Base-by-base conservation (phyloP, 2,797 vertebrate species). In the Falco rusticolus region DNA sequence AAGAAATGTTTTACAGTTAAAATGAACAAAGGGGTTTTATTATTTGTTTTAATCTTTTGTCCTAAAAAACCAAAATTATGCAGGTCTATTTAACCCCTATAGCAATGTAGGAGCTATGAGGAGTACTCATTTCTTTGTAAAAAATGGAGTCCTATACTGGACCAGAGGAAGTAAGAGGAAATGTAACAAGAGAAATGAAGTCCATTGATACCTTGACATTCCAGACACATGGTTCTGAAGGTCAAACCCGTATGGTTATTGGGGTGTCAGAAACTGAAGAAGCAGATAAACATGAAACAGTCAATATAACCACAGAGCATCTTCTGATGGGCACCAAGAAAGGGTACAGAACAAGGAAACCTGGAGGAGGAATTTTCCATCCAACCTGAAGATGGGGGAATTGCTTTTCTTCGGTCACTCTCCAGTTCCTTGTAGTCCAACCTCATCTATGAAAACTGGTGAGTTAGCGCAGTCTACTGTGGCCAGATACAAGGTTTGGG, bases 401-500 rank as follows among this genome's bases (percentile, higher is more conserved):
- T 17, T 12, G 5, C 0, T 11, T 61, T 34, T 61, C 22, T 60
- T 57, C 21, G 0, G 0, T 3, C 51, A n/a, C 2, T 56, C 11
- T 68, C 34, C 14, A 39, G 16, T 68, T 75, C 28, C 6, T 33
- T n/a, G 7, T 25, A 34, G 5, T 43, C 1, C 51, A 60, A 16
- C 5, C 16, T 81, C 9, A 37, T 20, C 34, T 22, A 5, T 43
- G 11, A 69, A 79, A 61, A 72, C 0, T 61, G 9, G 4, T 76
- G 82, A 77, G 13, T 2, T 64, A 26, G 82, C 19, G 37, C 9
- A 48, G 12, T 68, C 16, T 2, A 4, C 4, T 76, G 21, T 11
- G 11, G 10, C 1, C 16, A 94, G 13, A 34, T 28, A 37, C 1
- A 41, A 34, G 9, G 2, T 29, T 60, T 22, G 47, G 8, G 11